Base-by-base conservation (phyloP, 2,113 vertebrate species). In the Oxygymnocypris stewartii region DNA sequence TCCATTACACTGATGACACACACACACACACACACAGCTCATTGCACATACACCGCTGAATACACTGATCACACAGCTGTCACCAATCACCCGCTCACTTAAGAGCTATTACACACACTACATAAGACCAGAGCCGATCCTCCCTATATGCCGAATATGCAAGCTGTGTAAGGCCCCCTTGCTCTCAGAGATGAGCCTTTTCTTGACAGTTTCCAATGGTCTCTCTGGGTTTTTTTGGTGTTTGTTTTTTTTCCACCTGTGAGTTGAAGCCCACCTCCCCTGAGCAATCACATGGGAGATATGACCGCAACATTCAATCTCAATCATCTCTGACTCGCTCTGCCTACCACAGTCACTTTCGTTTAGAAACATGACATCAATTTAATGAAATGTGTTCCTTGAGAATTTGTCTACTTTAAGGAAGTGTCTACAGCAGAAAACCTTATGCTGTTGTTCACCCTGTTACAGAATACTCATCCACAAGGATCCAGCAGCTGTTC, bases 291-390 rank as follows among this genome's bases (percentile, higher is more conserved):
- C 67, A 57, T 84, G 82, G 31, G 31, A 57, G 67, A 74, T 42
- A 25, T 67, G 79, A 67, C 79, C 79, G 79, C 79, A 69, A 4
- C 79, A 47, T 59, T 84, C 67, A 84, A 57, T 74, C 35, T 75
- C 47, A 31, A 23, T 63, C 65, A 75, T 73, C 28, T 31, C 54
- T 47, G 67, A 4, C 67, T 12, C 37, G 20, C 18, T 25, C 79
- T 77, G 28, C 79, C 40, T 82, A 4, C 42, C 65, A 16, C 3
- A 42, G 47, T 37, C 82, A 74, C 47, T 51, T 83, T 51, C 25
- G 44, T 44, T 37, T 6, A 59, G 25, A 74, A 84, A 54, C 82
- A 28, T 35, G 35, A 18, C 42, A 40, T 51, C 28, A 71, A 25
- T 82, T 82, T 20, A 47, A 69, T 63, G 12, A n/a, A 51, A 37